Evolutionary conservation across 2,888 invertebrate genomes (phyloP).

Genomic region (Lumbricus terrestris): DNA sequence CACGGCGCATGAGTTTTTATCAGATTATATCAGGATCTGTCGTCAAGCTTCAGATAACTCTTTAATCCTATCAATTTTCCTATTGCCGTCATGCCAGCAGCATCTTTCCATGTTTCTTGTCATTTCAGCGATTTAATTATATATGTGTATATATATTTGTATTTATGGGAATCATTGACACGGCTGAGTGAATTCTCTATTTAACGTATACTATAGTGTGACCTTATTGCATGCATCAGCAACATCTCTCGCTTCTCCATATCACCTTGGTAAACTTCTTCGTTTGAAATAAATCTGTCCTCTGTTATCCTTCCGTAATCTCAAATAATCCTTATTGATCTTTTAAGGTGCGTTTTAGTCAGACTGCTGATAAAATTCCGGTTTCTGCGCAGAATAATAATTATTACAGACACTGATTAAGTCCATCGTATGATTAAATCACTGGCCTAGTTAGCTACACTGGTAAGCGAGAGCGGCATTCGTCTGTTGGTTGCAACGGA

Average conservation of each 20-base stretch:
- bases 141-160: neutral
- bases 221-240: neutral
- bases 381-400: no score
- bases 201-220: neutral
- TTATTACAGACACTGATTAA: no score
- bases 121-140: neutral
- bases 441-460: no score
- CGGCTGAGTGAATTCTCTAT: neutral
- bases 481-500: no score
- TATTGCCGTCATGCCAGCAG: neutral
- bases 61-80: neutral
- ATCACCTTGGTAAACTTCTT: neutral
- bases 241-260: neutral
- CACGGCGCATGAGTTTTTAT: neutral
- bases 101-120: neutral
- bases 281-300: neutral
- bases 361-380: no score
- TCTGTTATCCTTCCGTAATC: neutral
- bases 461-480: no score
- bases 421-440: no score
- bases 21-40: slow-evolving; percentile 3
- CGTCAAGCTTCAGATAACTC: neutral
- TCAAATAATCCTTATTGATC: neutral
- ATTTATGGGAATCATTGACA: no score
- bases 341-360: no score